phyloP scores from a whole-genome alignment of 2,113 vertebrate genomes.

The Eolophus roseicapilla region DNA sequence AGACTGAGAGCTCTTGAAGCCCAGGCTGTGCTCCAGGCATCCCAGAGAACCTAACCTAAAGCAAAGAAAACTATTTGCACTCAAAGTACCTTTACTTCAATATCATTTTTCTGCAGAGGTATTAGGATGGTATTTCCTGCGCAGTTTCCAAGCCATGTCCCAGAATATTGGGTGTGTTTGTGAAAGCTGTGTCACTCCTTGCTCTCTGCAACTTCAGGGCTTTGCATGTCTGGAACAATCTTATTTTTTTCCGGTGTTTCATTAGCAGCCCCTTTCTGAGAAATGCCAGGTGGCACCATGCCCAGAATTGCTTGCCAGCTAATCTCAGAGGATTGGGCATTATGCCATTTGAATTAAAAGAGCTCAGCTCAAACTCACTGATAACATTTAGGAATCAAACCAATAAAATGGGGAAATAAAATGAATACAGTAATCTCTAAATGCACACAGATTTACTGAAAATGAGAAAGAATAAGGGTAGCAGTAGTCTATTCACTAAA shows the following conservation, averaged over 20 bases:
- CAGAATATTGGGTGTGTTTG: constrained; percentile 55
- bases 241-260: constrained; percentile 63
- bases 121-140: constrained; percentile 47
- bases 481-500: background rate
- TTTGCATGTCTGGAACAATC: constrained; percentile 60
- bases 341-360: constrained; percentile 58
- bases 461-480: background rate
- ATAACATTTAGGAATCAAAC: constrained; percentile 59
- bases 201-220: constrained; percentile 31
- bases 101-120: constrained; percentile 4
- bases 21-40: background rate
- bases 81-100: background rate
- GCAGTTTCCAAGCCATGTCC: background rate
- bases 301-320: constrained; percentile 51
- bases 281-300: constrained; percentile 58
- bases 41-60: background rate
- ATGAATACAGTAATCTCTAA: background rate
- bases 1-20: background rate
- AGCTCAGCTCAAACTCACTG: constrained; percentile 33
- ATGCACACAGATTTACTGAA: background rate
- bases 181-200: constrained; percentile 49
- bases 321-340: constrained; percentile 60
- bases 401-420: constrained; percentile 29
- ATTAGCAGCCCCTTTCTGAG: constrained; percentile 51
- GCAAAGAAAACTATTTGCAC: background rate